phyloP scores from a whole-genome alignment of 2,113 vertebrate genomes.

The Barbus barbus region DNA sequence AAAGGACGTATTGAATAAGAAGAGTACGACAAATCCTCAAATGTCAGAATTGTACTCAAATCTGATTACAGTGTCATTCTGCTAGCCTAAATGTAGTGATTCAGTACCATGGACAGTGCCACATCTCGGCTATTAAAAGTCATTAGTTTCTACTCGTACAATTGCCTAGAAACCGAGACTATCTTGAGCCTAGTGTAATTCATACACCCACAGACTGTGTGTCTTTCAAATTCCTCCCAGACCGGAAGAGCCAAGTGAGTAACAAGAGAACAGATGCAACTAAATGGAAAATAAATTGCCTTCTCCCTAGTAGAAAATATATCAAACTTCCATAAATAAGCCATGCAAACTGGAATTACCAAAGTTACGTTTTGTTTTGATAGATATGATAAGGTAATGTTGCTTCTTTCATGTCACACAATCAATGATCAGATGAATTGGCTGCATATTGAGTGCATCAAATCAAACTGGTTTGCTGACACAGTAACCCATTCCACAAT shows the following conservation, averaged over 20 bases:
- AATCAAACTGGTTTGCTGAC: slow-evolving; percentile 47
- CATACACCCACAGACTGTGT: slow-evolving; percentile 36
- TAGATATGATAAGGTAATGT: background rate
- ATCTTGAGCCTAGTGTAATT: slow-evolving; percentile 39
- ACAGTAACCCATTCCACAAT: slow-evolving; percentile 35
- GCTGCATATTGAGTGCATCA: slow-evolving; percentile 29
- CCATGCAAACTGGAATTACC: background rate
- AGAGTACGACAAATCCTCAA: background rate
- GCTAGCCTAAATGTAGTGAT: background rate
- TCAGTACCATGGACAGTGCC: slow-evolving; percentile 26
- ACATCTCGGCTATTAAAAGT: slow-evolving; percentile 11
- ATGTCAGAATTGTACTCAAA: background rate
- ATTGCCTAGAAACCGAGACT: slow-evolving; percentile 38
- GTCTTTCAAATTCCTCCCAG: slow-evolving; percentile 10
- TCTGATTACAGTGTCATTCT: background rate
- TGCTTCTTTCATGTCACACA: background rate
- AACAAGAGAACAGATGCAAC: slow-evolving; percentile 36
- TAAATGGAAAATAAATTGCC: slow-evolving; percentile 10
- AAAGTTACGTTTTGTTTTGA: background rate
- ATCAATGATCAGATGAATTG: slow-evolving; percentile 42
- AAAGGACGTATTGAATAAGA: background rate
- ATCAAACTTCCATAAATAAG: background rate
- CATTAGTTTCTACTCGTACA: slow-evolving; percentile 27
- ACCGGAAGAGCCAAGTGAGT: slow-evolving; percentile 34
- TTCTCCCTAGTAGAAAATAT: slow-evolving; percentile 13